These are phyloP conservation scores for Pangasius djambal DNA, from an alignment of 2,797 vertebrate species.

Conservation along the genomic window DNA sequence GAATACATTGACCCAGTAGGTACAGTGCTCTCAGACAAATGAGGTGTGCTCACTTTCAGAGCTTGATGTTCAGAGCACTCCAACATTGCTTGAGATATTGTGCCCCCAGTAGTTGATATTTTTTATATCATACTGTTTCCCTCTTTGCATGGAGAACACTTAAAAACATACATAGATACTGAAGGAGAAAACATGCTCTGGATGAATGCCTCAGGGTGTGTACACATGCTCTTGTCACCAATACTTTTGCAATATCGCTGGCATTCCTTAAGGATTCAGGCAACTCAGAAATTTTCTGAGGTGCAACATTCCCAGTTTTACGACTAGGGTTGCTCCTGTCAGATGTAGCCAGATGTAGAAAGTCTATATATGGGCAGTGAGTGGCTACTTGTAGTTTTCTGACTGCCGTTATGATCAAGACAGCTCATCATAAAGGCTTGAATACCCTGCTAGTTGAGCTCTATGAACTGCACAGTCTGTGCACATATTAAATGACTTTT, in stretches of 20 bases:
- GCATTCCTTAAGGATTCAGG: constrained; percentile 4
- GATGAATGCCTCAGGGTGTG: constrained; percentile 30
- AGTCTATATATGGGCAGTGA: neutral
- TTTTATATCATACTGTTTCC: neutral
- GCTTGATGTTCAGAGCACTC: neutral
- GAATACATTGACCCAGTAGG: neutral
- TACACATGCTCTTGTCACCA: constrained; percentile 12
- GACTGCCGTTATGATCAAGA: neutral
- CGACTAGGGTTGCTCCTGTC: neutral
- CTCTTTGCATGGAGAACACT: constrained; percentile 18
- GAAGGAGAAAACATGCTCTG: constrained; percentile 19
- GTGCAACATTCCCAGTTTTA: neutral
- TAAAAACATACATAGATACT: neutral
- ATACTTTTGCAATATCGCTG: constrained; percentile 15
- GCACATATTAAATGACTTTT: neutral
- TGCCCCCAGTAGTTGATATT: neutral
- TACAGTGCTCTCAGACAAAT: neutral
- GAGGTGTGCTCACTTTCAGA: neutral
- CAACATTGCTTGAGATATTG: neutral
- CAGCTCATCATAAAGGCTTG: neutral
- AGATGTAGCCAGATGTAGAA: neutral
- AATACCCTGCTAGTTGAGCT: neutral
- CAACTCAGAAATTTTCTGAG: neutral
- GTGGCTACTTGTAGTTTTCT: neutral
- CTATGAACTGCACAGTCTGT: neutral